Base-by-base conservation (phyloP, 2,113 vertebrate species). In the Pedetes capensis region DNA sequence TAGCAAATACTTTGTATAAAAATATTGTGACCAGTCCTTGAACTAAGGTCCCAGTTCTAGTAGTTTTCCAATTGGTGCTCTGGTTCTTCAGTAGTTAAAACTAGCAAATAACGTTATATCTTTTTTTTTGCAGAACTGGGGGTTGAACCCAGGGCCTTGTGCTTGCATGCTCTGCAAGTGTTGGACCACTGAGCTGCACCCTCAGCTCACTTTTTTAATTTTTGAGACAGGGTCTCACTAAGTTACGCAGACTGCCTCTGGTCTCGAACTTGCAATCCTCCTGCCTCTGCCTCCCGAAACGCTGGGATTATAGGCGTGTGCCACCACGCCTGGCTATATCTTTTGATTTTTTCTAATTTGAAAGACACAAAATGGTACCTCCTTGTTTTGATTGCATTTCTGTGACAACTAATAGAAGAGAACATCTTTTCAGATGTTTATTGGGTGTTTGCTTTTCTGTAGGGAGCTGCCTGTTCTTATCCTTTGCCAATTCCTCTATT, bases 81-180 rank as follows among this genome's bases (percentile, higher is more conserved):
- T 81, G 55, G 42, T 74, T 86, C 87, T 64, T 47, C 39, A 84
- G 39, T 3, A 71, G 32, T 87, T 93, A 97, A 86, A 78, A 86
- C n/a, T 44, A 83, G 44, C 49, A 69, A 84, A 80, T 51, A 47
- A 75, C 32, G 49, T 57, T 61, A 29, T 79, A 93, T n/a, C n/a
- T n/a, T n/a, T n/a, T n/a, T n/a, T n/a, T n/a, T n/a, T n/a, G n/a
- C n/a, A n/a, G n/a, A n/a, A n/a, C n/a, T n/a, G n/a, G n/a, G n/a
- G n/a, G n/a, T n/a, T n/a, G n/a, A n/a, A n/a, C n/a, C n/a, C n/a
- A n/a, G n/a, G n/a, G n/a, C n/a, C n/a, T n/a, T n/a, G n/a, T n/a
- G n/a, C n/a, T n/a, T n/a, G n/a, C n/a, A n/a, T n/a, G n/a, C n/a
- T n/a, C n/a, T n/a, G n/a, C n/a, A n/a, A n/a, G n/a, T n/a, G n/a